Percentiles rank a stretch among this genome's conserved stretches.
Conservation (phyloP, 1,140 invertebrate species). For the Drosophila grimshawi region DNA sequence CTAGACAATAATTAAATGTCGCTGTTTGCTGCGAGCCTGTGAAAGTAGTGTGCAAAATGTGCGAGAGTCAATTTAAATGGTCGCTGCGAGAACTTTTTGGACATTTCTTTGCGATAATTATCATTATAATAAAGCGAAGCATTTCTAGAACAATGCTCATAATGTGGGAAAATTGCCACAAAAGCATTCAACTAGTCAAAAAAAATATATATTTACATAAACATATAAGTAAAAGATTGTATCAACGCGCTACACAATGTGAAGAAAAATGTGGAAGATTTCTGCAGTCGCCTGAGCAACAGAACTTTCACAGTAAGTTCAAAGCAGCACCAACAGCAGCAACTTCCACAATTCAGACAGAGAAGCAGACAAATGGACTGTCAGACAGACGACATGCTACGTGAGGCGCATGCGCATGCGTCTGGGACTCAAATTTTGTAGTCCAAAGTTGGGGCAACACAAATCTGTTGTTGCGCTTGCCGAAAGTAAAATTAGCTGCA, state of each 20-base stretch:
- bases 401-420: slow-evolving; percentile 73
- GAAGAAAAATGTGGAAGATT: slow-evolving; percentile 53
- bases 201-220: slow-evolving; percentile 29
- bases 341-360: slow-evolving; percentile 5
- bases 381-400: slow-evolving; percentile 30
- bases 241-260: slow-evolving; percentile 36
- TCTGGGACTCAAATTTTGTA: slow-evolving; percentile 7
- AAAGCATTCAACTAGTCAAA: slow-evolving; percentile 62
- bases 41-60: slow-evolving; percentile 24
- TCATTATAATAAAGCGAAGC: slow-evolving; percentile 39
- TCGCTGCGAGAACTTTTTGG: slow-evolving; percentile 26
- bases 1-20: slow-evolving; percentile 18
- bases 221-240: slow-evolving; percentile 22
- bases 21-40: background rate
- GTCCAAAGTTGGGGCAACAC: slow-evolving; percentile 1
- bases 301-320: slow-evolving; percentile 80
- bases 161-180: slow-evolving; percentile 57
- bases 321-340: slow-evolving; percentile 47
- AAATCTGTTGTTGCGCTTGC: slow-evolving; percentile 6
- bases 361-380: background rate
- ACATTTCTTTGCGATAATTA: slow-evolving; percentile 39
- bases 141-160: slow-evolving; percentile 55
- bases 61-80: slow-evolving; percentile 4
- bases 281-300: slow-evolving; percentile 55
- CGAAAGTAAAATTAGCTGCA: slow-evolving; percentile 69